Conservation (phyloP, 2,888 invertebrate species). For the Troides oblongomaculatus region DNA sequence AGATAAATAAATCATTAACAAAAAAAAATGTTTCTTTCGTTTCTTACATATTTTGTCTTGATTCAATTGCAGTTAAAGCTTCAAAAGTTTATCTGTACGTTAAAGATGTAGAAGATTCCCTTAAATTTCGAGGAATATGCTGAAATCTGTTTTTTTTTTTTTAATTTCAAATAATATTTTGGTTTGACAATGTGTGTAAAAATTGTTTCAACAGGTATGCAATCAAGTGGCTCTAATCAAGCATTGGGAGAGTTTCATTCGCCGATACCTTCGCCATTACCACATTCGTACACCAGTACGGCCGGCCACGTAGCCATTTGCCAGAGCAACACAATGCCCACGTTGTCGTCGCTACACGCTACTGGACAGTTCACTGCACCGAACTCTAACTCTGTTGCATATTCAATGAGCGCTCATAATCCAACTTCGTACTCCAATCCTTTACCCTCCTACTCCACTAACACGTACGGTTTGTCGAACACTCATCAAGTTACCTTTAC, state of each 20-base stretch:
- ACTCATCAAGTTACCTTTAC: constrained; percentile 78
- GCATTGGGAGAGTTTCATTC: constrained; percentile 84
- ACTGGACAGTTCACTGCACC: constrained; percentile 71
- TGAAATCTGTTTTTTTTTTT: no score
- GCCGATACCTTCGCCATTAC: constrained; percentile 80
- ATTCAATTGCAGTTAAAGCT: background rate
- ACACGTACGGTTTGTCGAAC: constrained; percentile 69
- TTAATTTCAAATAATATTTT: constrained; percentile 3
- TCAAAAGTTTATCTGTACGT: background rate
- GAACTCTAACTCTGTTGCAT: constrained; percentile 73
- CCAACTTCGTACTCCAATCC: constrained; percentile 77
- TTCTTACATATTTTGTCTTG: background rate
- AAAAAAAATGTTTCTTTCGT: background rate
- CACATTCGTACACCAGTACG: constrained; percentile 76
- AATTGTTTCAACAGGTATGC: constrained; percentile 68
- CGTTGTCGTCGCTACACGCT: constrained; percentile 76
- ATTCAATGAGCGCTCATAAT: constrained; percentile 76
- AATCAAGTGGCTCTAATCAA: constrained; percentile 85
- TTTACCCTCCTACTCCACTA: constrained; percentile 71
- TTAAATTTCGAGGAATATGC: no score
- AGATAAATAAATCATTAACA: background rate
- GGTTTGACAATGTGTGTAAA: constrained; percentile 19
- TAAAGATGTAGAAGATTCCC: background rate
- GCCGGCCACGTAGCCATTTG: constrained; percentile 72
- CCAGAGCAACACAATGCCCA: constrained; percentile 84